Evolutionary conservation across 2,888 invertebrate genomes (phyloP).

Genomic region (Aelia acuminata): DNA sequence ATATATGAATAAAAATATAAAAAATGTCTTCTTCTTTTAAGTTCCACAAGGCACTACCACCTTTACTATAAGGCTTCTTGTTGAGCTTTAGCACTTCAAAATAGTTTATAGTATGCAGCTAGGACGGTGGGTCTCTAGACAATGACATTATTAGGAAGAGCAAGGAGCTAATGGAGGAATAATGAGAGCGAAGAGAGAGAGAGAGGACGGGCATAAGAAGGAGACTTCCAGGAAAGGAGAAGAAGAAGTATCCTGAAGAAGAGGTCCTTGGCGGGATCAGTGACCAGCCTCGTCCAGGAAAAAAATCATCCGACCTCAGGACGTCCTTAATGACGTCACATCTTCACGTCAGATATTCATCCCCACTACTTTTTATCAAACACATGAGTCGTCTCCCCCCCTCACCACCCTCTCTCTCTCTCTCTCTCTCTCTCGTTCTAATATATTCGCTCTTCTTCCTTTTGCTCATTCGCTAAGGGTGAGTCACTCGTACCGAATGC

Average conservation of each 20-base stretch:
- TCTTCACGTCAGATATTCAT: too few species aligned
- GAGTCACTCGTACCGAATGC: background rate
- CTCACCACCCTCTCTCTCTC: too few species aligned
- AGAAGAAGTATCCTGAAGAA: background rate
- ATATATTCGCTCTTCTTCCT: background rate
- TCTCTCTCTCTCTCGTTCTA: too few species aligned
- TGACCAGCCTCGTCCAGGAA: slow-evolving; percentile 20
- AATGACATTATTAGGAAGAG: background rate
- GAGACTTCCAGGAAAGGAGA: background rate
- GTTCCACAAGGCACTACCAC: too few species aligned
- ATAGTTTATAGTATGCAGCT: too few species aligned
- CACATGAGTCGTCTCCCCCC: background rate
- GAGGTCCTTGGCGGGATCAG: slow-evolving; percentile 37
- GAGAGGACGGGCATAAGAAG: background rate
- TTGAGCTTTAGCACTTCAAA: too few species aligned
- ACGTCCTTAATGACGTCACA: slow-evolving; percentile 56
- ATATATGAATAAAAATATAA: too few species aligned
- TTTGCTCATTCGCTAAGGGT: background rate
- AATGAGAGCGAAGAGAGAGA: background rate
- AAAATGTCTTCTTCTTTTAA: too few species aligned
- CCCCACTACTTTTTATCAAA: background rate
- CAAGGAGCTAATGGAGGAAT: background rate
- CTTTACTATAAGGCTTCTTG: too few species aligned
- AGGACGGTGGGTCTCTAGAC: too few species aligned
- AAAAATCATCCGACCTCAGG: slow-evolving; percentile 51